Percentiles rank a stretch among this genome's conserved stretches.
These are phyloP conservation scores for Lonchura striata DNA, from an alignment of 2,113 vertebrate species.

Conservation along the genomic window DNA sequence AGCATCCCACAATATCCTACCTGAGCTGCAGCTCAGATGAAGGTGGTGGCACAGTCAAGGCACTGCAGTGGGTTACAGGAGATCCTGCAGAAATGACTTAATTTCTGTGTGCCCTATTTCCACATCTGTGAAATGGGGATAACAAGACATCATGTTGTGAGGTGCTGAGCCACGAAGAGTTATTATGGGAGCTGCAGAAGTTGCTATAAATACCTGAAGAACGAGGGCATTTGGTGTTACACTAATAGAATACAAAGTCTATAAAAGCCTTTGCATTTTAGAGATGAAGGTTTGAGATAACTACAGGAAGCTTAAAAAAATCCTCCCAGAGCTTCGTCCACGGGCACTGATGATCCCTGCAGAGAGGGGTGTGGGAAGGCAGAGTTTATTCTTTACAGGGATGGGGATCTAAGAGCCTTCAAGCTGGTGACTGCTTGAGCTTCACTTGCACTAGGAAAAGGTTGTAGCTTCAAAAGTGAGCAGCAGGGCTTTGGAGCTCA, in stretches of 20 bases:
- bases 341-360: neutral
- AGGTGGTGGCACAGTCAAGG: neutral
- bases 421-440: neutral
- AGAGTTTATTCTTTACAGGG: neutral
- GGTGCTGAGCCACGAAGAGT: constrained; percentile 43
- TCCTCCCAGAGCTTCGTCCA: neutral
- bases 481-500: neutral
- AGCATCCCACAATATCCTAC: neutral
- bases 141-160: neutral
- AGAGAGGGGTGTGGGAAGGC: neutral
- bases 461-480: neutral
- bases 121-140: constrained; percentile 46
- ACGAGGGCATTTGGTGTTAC: constrained; percentile 11
- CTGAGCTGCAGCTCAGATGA: neutral
- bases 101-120: constrained; percentile 23
- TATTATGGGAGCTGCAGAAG: constrained; percentile 49
- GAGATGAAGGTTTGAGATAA: constrained; percentile 12
- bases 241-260: constrained; percentile 36
- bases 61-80: neutral
- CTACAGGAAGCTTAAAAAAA: neutral
- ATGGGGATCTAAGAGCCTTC: neutral
- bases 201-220: constrained; percentile 62
- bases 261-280: neutral
- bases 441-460: neutral
- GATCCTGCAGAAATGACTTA: neutral